phyloP scores from a whole-genome alignment of 2,888 invertebrate species.

The Ethmia dodecea region DNA sequence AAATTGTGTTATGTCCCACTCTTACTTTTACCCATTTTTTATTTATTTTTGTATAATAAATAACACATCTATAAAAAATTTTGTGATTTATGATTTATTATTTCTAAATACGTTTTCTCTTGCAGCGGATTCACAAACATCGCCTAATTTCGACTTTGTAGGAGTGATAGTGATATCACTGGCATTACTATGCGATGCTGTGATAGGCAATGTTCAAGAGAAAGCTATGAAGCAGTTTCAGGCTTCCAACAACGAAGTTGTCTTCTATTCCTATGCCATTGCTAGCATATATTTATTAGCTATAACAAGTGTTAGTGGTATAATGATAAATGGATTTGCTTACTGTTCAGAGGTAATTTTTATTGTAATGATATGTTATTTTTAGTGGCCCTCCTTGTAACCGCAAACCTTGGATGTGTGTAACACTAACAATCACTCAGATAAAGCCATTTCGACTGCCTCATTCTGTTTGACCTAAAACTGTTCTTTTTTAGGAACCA shows the following conservation, averaged over 20 bases:
- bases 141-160: conserved; percentile 83
- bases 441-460: too few species aligned
- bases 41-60: too few species aligned
- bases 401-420: too few species aligned
- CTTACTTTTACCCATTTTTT: too few species aligned
- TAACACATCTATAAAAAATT: too few species aligned
- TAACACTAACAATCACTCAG: too few species aligned
- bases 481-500: conserved; percentile 77
- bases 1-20: too few species aligned
- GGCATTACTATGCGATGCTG: conserved; percentile 95
- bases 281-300: conserved; percentile 89
- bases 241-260: conserved; percentile 93
- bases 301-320: conserved; percentile 84
- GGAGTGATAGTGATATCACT: conserved; percentile 88
- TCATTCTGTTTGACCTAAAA: too few species aligned
- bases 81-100: too few species aligned
- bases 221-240: conserved; percentile 92
- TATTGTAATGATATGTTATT: too few species aligned
- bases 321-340: conserved; percentile 83
- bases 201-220: conserved; percentile 98
- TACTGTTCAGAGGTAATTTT: conserved; percentile 89
- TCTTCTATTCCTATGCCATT: conserved; percentile 93
- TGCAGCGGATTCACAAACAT: conserved; percentile 84
- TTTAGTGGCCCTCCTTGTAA: too few species aligned
- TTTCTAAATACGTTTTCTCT: too few species aligned